Conservation (phyloP, 2,113 vertebrate species). For the Engystomops pustulosus region DNA sequence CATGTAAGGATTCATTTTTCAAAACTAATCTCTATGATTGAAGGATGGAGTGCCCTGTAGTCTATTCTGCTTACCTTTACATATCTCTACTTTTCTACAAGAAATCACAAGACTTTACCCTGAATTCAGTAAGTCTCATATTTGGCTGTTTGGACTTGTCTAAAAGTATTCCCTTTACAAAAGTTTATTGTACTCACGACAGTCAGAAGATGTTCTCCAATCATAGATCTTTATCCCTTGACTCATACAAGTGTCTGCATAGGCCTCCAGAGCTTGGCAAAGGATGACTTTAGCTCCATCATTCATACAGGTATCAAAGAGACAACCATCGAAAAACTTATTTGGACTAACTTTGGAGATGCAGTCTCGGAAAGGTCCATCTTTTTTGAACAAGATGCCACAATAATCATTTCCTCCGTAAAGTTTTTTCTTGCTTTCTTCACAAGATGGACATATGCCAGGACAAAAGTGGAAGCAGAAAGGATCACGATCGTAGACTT, state of each 20-base stretch:
- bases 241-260: slow-evolving; percentile 64
- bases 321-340: slow-evolving; percentile 70
- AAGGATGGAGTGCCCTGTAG: too few species aligned
- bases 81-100: too few species aligned
- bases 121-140: too few species aligned
- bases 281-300: slow-evolving; percentile 72
- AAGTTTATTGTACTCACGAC: slow-evolving; percentile 18
- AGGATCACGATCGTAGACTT: not conserved
- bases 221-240: slow-evolving; percentile 26
- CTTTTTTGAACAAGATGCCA: not conserved
- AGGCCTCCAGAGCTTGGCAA: slow-evolving; percentile 72
- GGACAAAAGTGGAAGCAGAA: slow-evolving; percentile 26
- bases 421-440: not conserved
- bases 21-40: too few species aligned
- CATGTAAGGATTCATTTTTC: too few species aligned
- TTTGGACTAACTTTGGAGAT: slow-evolving; percentile 67
- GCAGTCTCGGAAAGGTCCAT: slow-evolving; percentile 62
- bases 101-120: too few species aligned
- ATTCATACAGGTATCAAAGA: slow-evolving; percentile 72
- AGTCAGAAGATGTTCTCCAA: slow-evolving; percentile 33
- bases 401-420: not conserved
- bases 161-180: not conserved
- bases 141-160: not conserved
- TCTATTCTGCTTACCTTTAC: too few species aligned
- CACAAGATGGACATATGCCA: not conserved